Percentiles rank a stretch among this genome's conserved stretches.
These are phyloP conservation scores for Molossus alvarezi DNA, from an alignment of 2,797 vertebrate genomes.

Conservation along the genomic window DNA sequence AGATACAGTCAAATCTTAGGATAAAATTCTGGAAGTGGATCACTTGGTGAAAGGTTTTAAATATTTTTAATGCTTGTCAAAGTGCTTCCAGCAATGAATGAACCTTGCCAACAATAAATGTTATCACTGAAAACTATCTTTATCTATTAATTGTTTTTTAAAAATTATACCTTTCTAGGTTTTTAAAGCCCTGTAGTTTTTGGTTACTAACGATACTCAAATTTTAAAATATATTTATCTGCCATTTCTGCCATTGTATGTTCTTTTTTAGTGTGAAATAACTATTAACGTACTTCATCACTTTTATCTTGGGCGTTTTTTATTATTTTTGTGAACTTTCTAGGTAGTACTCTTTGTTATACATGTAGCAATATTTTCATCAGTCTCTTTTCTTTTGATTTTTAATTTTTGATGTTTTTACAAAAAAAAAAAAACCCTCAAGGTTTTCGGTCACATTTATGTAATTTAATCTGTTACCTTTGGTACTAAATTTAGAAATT, in stretches of 20 bases:
- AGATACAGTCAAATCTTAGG: slow-evolving; percentile 1
- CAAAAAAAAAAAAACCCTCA: not conserved
- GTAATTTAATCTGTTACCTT: slow-evolving; percentile 50
- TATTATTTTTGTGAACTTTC: not conserved
- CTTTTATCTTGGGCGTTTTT: not conserved
- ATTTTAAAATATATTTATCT: slow-evolving; percentile 41
- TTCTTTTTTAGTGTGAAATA: not conserved
- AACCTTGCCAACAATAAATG: slow-evolving; percentile 13
- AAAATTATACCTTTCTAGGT: not conserved
- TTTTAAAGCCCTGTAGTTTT: slow-evolving; percentile 52
- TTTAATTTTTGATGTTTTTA: slow-evolving; percentile 52
- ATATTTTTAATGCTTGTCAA: slow-evolving; percentile 31
- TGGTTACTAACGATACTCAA: not conserved
- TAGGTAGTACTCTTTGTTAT: not conserved
- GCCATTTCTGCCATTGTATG: not conserved
- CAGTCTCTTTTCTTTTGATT: not conserved
- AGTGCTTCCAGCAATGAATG: not conserved
- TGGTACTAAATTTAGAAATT: slow-evolving; percentile 28
- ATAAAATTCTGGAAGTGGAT: slow-evolving; percentile 50
- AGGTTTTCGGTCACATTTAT: slow-evolving; percentile 5
- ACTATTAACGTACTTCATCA: not conserved
- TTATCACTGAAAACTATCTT: slow-evolving; percentile 28
- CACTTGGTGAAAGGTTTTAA: not conserved
- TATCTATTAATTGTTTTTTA: slow-evolving; percentile 4
- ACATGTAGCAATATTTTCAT: not conserved